Base-by-base conservation (phyloP, 1,140 invertebrate species). In the Meloidogyne chitwoodi region DNA sequence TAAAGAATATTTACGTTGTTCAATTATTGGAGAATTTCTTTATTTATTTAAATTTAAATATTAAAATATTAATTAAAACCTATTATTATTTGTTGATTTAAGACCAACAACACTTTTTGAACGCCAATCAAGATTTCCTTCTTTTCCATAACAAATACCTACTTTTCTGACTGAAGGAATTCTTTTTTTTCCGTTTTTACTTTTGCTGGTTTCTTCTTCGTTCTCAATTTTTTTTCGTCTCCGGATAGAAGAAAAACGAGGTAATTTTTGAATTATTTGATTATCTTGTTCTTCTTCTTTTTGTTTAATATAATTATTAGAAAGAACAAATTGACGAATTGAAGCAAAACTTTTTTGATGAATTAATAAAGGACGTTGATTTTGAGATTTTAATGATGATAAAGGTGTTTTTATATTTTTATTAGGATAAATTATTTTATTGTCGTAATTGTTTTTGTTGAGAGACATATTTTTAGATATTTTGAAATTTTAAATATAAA, bases 271-370 rank as follows among this genome's bases (percentile, higher is more conserved):
- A 38, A 38, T 38, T 38, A 10, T 38, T 38, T 38, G 34, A n/a
- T n/a, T n/a, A 16, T 68, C 34, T 70, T n/a, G 19, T 14, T 26
- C 27, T 22, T 26, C 48, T 56, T 56, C n/a, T n/a, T 56, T 19
- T 56, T 56, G 19, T n/a, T 56, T 56, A n/a, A 56, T 1, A 56
- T 56, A 10, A 70, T 70, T 70, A 41, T 70, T 22, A 2, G 68
- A 41, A n/a, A 56, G 48, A 41, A 44, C 29, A 31, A 73, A 73
- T 61, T 73, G 71, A 14, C 56, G 48, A 26, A 64, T 24, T 19
- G 48, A 73, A 31, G 71, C 22, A 61, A 73, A 73, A 73, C 71
- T 73, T 38, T 64, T 61, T 64, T 73, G 71, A 24, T 73, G 19
- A 26, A 73, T 64, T 31, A 73, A 73, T 63, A 19, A 64, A n/a